phyloP scores from a whole-genome alignment of 2,113 vertebrate species.

The Corythoichthys haematopterus region DNA sequence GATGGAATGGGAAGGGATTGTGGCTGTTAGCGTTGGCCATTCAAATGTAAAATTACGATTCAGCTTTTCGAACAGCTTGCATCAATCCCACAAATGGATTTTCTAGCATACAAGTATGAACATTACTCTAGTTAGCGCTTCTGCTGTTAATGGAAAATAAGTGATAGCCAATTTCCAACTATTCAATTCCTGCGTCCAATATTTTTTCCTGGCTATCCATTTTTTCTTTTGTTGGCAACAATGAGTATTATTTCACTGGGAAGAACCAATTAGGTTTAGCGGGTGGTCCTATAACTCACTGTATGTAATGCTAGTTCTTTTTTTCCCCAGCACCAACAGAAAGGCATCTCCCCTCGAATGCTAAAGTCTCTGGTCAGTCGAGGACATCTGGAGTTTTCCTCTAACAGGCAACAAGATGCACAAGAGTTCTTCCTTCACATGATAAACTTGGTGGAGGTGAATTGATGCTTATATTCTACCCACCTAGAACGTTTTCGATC shows the following conservation, averaged over 20 bases:
- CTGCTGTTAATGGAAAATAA: background rate
- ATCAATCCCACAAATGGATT: background rate
- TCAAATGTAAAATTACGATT: background rate
- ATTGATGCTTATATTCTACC: conserved; percentile 26
- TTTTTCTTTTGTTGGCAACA: no score
- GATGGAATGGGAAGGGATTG: background rate
- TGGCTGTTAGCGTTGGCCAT: background rate
- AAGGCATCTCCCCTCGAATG: conserved; percentile 89
- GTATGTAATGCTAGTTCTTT: conserved; percentile 19
- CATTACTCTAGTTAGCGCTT: background rate
- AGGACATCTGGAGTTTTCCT: conserved; percentile 91
- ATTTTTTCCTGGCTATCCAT: background rate
- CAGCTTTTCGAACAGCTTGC: conserved; percentile 14
- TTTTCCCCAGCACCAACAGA: conserved; percentile 80
- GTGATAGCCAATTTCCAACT: background rate
- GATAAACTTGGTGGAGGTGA: conserved; percentile 89
- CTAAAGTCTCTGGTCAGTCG: conserved; percentile 89
- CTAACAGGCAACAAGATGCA: conserved; percentile 91
- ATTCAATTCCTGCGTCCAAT: background rate
- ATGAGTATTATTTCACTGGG: background rate
- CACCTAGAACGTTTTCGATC: background rate
- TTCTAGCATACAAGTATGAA: background rate
- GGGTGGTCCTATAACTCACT: background rate
- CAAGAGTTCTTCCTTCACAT: conserved; percentile 90
- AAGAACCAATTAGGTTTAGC: background rate